phyloP scores from a whole-genome alignment of 2,797 vertebrate genomes.

The Ataeniobius toweri region DNA sequence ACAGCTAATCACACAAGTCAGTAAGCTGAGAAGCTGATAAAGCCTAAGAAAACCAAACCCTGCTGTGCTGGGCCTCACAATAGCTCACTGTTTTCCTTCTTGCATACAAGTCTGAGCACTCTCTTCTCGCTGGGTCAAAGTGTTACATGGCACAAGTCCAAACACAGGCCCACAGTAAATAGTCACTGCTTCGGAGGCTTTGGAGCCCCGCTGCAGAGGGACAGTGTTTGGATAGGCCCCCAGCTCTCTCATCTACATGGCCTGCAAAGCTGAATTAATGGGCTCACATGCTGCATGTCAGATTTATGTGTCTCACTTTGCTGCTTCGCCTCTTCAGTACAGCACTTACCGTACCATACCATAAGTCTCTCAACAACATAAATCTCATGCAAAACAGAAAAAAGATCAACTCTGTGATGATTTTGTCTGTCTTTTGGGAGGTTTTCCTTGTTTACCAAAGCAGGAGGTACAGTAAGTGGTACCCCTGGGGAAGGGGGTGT shows the following conservation, averaged over 20 bases:
- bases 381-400: conserved; percentile 61
- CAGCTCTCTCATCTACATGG: conserved; percentile 84
- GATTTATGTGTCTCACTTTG: conserved; percentile 87
- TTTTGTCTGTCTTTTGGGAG: conserved; percentile 66
- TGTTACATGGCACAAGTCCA: conserved; percentile 78
- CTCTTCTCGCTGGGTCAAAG: conserved; percentile 73
- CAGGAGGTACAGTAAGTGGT: conserved; percentile 41
- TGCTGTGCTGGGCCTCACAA: conserved; percentile 72
- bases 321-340: conserved; percentile 80
- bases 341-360: conserved; percentile 73
- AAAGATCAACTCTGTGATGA: conserved; percentile 84
- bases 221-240: conserved; percentile 75
- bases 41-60: conserved; percentile 60
- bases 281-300: conserved; percentile 88
- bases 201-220: conserved; percentile 59
- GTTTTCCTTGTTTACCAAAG: conserved; percentile 77
- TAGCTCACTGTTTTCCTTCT: conserved; percentile 74
- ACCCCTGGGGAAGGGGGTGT: conserved; percentile 47
- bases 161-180: conserved; percentile 71
- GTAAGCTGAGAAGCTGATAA: conserved; percentile 72
- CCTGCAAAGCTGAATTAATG: conserved; percentile 91
- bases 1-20: conserved; percentile 52
- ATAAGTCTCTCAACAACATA: conserved; percentile 74
- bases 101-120: conserved; percentile 74
- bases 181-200: conserved; percentile 62